Percentiles rank a stretch among this genome's conserved stretches.
Conservation (phyloP, 2,113 vertebrate genomes). For the Phrynosoma platyrhinos region DNA sequence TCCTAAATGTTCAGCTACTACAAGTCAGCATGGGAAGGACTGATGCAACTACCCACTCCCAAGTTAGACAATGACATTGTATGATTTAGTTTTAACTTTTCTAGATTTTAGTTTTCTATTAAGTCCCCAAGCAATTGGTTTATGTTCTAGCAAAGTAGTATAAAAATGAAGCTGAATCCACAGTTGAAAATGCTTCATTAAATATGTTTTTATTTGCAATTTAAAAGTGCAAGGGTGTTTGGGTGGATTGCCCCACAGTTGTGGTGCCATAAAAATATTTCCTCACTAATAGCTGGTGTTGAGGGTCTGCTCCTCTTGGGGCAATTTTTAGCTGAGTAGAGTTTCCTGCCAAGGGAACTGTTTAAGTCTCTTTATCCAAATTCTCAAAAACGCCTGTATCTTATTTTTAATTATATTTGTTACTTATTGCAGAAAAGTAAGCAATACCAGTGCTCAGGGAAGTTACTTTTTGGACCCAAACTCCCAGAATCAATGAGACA, state of each 20-base stretch:
- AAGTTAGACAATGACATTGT: background rate
- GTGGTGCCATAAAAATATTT: background rate
- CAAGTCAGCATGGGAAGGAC: slow-evolving; percentile 12
- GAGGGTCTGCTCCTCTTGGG: no score
- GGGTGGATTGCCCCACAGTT: background rate
- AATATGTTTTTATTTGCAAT: background rate
- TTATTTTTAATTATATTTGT: background rate
- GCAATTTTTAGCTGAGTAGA: no score
- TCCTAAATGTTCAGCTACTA: background rate
- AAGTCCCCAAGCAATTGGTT: background rate
- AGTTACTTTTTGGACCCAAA: background rate
- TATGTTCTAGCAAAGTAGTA: background rate
- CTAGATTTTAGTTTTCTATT: background rate
- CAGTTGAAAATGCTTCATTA: background rate
- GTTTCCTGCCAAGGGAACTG: background rate
- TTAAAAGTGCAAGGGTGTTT: background rate
- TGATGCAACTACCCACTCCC: background rate
- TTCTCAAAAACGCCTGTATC: background rate
- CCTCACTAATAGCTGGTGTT: no score
- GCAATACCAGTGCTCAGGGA: background rate
- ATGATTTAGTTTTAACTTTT: background rate
- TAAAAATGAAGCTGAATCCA: background rate
- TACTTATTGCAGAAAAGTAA: background rate
- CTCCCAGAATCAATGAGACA: no score
- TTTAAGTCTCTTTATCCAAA: background rate